Conservation (phyloP, 2,888 invertebrate species). For the Eupeodes latifasciatus region DNA sequence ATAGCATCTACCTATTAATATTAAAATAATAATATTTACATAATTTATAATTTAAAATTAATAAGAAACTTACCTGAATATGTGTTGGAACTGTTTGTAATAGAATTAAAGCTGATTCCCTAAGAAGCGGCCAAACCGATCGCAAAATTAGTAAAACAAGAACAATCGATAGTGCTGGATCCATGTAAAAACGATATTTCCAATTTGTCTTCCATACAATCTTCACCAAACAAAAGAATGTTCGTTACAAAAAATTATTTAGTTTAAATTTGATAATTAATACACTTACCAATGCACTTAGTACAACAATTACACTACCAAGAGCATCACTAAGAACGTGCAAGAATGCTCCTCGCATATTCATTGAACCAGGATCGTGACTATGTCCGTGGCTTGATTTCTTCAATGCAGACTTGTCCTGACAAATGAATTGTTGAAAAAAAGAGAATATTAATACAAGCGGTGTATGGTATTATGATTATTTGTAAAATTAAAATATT, state of each 20-base stretch:
- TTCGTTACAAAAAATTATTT: neutral
- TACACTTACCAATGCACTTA: constrained; percentile 86
- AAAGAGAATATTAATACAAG: neutral
- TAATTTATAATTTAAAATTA: neutral
- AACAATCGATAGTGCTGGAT: constrained; percentile 96
- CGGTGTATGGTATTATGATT: too few species aligned
- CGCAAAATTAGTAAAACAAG: constrained; percentile 94
- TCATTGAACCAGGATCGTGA: constrained; percentile 93
- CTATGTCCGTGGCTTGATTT: constrained; percentile 85
- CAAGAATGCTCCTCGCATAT: constrained; percentile 99
- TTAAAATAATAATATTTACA: neutral
- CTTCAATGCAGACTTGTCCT: constrained; percentile 81
- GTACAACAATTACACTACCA: constrained; percentile 90
- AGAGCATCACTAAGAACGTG: constrained; percentile 98
- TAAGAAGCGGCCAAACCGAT: constrained; percentile 95
- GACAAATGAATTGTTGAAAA: neutral
- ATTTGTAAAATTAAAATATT: too few species aligned
- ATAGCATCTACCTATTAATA: constrained; percentile 92
- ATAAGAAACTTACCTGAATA: constrained; percentile 87
- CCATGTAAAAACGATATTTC: constrained; percentile 93
- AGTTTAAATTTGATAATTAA: neutral
- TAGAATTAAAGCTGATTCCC: constrained; percentile 97
- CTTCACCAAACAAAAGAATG: constrained; percentile 78
- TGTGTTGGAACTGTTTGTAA: constrained; percentile 99
- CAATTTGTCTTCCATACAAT: constrained; percentile 92